Base-by-base conservation (phyloP, 2,113 vertebrate genomes). In the Regulus satrapa region DNA sequence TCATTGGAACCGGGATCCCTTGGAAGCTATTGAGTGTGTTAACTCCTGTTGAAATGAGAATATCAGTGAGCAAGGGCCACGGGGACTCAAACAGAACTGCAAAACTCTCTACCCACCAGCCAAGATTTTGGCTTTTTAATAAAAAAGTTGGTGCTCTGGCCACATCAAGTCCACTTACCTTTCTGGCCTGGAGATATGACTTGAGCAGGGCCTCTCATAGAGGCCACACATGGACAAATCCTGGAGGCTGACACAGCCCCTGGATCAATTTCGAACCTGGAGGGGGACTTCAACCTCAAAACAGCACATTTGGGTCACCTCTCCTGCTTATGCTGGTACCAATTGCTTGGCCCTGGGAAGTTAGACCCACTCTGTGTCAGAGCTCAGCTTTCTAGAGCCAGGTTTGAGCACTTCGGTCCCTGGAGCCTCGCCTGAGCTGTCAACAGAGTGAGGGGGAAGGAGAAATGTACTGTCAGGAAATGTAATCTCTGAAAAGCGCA, bases 381-480 rank as follows among this genome's bases (percentile, higher is more conserved):
- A 96, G 48, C 90, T 90, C 74, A 87, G 85, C 49, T 91, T 95
- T 92, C 58, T 49, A 83, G 71, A 95, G 72, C 85, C 40, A 28
- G 51, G 63, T 95, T 96, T 95, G 89, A 94, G 91, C 23, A 52
- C 40, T 92, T 74, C 0, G 1, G 55, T 95, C 94, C 75, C 95
- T 84, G 88, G 82, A 96, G 93, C 85, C 68, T 89, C 4, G 80
- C 92, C 90, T 87, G 83, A 95, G 89, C 94, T 97, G 95, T 97
- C 97, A 97, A 43, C 18, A 0, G 77, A 81, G 80, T 88, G 95
- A 97, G 96, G 94, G 81, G 90, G 89, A 95, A 94, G 94, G 82
- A 97, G 96, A 96, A 95, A 97, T 93, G 94, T 97, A 95, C 94
- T 97, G 95, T 97, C 96, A 96, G 86, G 91, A 96, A 97, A 95